Evolutionary conservation across 2,888 invertebrate species (phyloP).

Genomic region (Ephialtes manifestator): DNA sequence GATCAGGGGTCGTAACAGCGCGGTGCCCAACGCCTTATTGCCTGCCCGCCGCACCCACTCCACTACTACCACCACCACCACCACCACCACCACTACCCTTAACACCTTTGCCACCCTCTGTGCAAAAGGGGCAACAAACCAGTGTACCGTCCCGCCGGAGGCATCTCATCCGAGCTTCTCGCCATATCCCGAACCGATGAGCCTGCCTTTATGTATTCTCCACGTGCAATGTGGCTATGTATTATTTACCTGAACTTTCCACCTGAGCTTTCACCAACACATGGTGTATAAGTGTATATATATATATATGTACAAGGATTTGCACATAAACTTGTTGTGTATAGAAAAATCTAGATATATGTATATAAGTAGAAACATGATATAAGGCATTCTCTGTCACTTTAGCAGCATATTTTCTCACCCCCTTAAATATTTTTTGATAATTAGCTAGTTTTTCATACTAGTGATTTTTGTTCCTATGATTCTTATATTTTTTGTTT

Average conservation of each 20-base stretch:
- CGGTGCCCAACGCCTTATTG: constrained; percentile 84
- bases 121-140: constrained; percentile 43
- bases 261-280: constrained; percentile 17
- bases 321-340: not conserved
- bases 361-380: not conserved
- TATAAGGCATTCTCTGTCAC: not conserved
- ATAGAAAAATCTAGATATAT: not conserved
- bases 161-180: constrained; percentile 62
- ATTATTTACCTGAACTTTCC: constrained; percentile 38
- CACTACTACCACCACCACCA: constrained; percentile 73
- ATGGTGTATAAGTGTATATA: not conserved
- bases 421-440: too few relatives aligned
- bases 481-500: too few relatives aligned
- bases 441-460: too few relatives aligned
- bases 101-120: not conserved
- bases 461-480: too few relatives aligned
- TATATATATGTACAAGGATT: not conserved
- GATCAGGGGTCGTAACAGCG: constrained; percentile 84
- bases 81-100: constrained; percentile 40
- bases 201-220: constrained; percentile 51
- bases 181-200: constrained; percentile 45
- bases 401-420: not conserved
- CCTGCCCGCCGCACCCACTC: constrained; percentile 77
- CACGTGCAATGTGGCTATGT: constrained; percentile 34
- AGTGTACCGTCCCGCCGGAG: constrained; percentile 54